Conservation (phyloP, 2,888 invertebrate genomes). For the Cerastis rubricosa region DNA sequence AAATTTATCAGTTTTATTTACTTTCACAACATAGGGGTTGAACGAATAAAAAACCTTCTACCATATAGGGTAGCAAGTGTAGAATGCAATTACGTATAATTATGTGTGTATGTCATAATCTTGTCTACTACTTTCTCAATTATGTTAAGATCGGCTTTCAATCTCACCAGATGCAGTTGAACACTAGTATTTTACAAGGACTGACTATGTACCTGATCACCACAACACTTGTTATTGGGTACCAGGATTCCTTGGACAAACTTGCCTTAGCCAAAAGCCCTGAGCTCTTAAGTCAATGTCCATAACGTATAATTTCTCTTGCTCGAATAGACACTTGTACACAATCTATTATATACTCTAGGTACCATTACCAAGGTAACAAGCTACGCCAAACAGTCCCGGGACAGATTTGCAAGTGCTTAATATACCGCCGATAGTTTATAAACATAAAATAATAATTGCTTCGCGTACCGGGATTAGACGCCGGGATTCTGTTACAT, state of each 20-base stretch:
- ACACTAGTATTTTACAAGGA: background rate
- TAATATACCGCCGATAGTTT: conserved; percentile 52
- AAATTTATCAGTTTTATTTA: background rate
- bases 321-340: background rate
- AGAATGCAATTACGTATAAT: background rate
- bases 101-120: background rate
- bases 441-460: conserved; percentile 62
- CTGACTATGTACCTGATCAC: background rate
- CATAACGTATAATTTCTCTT: background rate
- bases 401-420: conserved; percentile 55
- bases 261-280: background rate
- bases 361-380: conserved; percentile 13
- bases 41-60: background rate
- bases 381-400: conserved; percentile 9
- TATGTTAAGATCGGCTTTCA: background rate
- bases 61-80: background rate
- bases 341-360: background rate
- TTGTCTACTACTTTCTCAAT: background rate
- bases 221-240: background rate
- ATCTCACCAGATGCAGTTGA: background rate
- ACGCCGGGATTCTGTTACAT: conserved; percentile 43
- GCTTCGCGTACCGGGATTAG: conserved; percentile 51
- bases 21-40: background rate
- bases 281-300: background rate
- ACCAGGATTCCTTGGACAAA: background rate